Percentiles rank a stretch among this genome's conserved stretches.
phyloP scores from a whole-genome alignment of 2,888 invertebrate species.

The Rhamnusium bicolor region DNA sequence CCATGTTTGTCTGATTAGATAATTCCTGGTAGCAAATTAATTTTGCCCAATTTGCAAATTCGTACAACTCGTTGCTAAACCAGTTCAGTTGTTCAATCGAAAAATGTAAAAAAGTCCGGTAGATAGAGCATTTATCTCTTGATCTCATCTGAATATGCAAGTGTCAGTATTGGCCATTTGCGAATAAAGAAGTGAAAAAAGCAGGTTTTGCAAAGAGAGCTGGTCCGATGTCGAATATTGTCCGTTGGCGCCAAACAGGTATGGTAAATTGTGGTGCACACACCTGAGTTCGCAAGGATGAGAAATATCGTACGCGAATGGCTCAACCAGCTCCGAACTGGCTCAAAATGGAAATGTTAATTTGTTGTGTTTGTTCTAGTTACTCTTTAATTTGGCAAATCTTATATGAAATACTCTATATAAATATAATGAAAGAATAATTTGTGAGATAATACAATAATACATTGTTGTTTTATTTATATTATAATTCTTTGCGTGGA shows the following conservation, averaged over 20 bases:
- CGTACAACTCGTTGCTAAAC: constrained; percentile 14
- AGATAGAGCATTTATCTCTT: constrained; percentile 37
- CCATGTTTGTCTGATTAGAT: background rate
- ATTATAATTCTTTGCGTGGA: too few relatives aligned
- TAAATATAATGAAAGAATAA: too few relatives aligned
- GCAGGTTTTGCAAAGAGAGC: constrained; percentile 41
- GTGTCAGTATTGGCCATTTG: constrained; percentile 38
- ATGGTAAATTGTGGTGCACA: constrained; percentile 34
- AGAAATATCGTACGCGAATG: constrained; percentile 37
- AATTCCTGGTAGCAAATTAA: constrained; percentile 1
- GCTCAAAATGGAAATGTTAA: background rate
- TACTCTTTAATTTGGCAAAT: too few relatives aligned
- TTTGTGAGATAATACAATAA: too few relatives aligned
- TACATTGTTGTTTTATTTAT: too few relatives aligned
- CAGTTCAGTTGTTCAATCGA: constrained; percentile 19
- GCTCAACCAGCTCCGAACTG: constrained; percentile 22
- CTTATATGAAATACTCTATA: too few relatives aligned
- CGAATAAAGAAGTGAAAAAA: constrained; percentile 39
- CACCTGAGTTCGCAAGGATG: constrained; percentile 41
- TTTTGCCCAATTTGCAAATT: constrained; percentile 5
- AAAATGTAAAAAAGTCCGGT: constrained; percentile 25
- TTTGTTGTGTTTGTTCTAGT: too few relatives aligned
- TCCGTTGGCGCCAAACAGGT: constrained; percentile 42
- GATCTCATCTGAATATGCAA: constrained; percentile 39
- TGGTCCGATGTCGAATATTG: constrained; percentile 30